phyloP scores from a whole-genome alignment of 2,113 vertebrate species.

The Chionomys nivalis region DNA sequence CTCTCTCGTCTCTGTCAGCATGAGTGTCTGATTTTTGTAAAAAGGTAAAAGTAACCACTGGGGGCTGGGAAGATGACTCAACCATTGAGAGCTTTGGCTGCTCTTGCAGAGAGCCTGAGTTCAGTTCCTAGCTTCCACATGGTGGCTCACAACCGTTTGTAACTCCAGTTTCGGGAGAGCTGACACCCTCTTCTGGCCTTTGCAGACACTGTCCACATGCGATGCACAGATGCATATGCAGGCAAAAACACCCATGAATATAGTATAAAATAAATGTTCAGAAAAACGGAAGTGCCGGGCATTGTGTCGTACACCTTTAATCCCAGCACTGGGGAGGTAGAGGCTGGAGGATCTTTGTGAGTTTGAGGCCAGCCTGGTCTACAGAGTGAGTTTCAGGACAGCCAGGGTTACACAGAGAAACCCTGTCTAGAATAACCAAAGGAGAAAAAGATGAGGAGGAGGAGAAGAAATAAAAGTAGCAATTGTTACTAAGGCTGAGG shows the following conservation, averaged over 20 bases:
- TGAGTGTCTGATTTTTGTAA: background rate
- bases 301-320: background rate
- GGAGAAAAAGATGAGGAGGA: background rate
- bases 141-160: background rate
- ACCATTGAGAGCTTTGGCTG: background rate
- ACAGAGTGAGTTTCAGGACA: background rate
- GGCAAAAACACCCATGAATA: background rate
- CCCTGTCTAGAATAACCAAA: background rate
- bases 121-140: background rate
- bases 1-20: background rate
- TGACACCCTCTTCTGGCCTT: background rate
- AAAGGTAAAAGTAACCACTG: background rate
- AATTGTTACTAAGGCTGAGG: background rate
- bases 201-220: background rate
- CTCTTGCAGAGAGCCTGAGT: background rate
- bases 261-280: background rate
- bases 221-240: background rate
- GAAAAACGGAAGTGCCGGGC: background rate
- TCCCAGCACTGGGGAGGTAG: background rate
- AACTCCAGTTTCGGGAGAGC: background rate
- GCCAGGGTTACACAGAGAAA: background rate
- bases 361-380: background rate
- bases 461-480: background rate
- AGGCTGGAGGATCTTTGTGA: background rate
- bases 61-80: background rate